These are phyloP conservation scores for Phymatocera aterrima DNA, from an alignment of 2,888 invertebrate genomes.

Conservation along the genomic window DNA sequence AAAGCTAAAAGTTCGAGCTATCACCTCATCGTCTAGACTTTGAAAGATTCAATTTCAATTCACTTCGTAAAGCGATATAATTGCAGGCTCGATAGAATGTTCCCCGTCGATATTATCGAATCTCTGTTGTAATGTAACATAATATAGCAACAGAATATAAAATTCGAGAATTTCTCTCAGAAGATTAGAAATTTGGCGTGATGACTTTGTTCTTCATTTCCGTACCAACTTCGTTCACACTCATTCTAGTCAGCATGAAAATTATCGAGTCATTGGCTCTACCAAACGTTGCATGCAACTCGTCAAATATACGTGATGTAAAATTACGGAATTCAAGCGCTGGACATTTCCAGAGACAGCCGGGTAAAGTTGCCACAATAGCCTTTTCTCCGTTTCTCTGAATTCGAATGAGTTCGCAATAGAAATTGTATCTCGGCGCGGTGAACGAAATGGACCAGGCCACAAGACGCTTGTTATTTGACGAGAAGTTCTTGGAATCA, in stretches of 20 bases:
- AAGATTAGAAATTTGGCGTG: neutral
- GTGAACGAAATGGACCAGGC: neutral
- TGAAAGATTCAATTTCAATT: conserved; percentile 28
- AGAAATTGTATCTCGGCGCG: conserved; percentile 22
- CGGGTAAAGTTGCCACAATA: neutral
- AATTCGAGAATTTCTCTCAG: neutral
- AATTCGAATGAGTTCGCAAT: conserved; percentile 20
- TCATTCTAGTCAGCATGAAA: neutral
- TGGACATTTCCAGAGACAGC: neutral
- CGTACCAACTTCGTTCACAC: neutral
- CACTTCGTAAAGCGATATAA: conserved; percentile 9
- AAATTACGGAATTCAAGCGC: neutral
- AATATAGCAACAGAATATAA: neutral
- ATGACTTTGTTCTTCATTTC: neutral
- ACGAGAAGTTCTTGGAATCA: conserved; percentile 10
- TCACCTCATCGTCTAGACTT: conserved; percentile 36
- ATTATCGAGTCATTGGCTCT: neutral
- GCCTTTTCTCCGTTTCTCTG: conserved; percentile 1
- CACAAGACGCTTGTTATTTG: conserved; percentile 27
- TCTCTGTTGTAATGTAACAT: conserved; percentile 4
- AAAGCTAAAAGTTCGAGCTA: neutral
- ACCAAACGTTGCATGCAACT: neutral
- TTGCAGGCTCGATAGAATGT: conserved; percentile 2
- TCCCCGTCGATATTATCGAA: neutral
- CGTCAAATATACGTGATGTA: neutral